Evolutionary conservation across 1,140 invertebrate species (phyloP).

Genomic region (Temnothorax curvispinosus): DNA sequence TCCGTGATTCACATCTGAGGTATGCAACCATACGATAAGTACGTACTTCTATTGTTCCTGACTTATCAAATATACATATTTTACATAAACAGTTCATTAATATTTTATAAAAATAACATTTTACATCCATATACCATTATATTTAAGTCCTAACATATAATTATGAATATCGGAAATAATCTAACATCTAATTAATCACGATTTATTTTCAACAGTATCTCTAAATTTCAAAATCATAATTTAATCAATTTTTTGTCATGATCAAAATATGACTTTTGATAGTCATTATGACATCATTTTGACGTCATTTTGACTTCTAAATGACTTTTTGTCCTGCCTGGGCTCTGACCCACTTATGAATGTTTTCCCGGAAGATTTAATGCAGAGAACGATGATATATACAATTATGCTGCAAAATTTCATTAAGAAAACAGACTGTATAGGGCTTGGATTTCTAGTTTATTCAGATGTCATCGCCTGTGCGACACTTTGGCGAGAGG

Average conservation of each 20-base stretch:
- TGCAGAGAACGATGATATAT: too few relatives aligned
- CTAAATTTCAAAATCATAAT: slow-evolving; percentile 12
- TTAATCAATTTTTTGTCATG: not conserved
- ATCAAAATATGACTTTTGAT: slow-evolving; percentile 7
- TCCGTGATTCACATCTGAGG: too few relatives aligned
- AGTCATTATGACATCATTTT: slow-evolving; percentile 16
- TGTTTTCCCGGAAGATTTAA: too few relatives aligned
- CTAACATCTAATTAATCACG: not conserved
- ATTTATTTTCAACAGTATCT: not conserved
- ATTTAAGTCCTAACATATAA: not conserved
- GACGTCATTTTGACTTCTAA: not conserved
- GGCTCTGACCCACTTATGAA: too few relatives aligned
- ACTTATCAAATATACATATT: too few relatives aligned
- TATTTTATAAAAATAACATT: not conserved
- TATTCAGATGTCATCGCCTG: slow-evolving; percentile 88
- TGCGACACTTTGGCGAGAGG: not conserved
- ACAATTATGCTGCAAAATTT: too few relatives aligned
- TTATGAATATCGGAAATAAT: not conserved
- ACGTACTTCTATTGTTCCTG: too few relatives aligned
- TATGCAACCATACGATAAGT: too few relatives aligned
- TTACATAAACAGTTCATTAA: too few relatives aligned
- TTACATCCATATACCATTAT: not conserved
- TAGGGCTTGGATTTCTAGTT: slow-evolving; percentile 89
- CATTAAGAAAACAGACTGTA: not conserved
- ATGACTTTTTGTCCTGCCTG: too few relatives aligned